These are phyloP conservation scores for Drosophila bunnanda DNA, from an alignment of 2,888 invertebrate species.

Conservation along the genomic window DNA sequence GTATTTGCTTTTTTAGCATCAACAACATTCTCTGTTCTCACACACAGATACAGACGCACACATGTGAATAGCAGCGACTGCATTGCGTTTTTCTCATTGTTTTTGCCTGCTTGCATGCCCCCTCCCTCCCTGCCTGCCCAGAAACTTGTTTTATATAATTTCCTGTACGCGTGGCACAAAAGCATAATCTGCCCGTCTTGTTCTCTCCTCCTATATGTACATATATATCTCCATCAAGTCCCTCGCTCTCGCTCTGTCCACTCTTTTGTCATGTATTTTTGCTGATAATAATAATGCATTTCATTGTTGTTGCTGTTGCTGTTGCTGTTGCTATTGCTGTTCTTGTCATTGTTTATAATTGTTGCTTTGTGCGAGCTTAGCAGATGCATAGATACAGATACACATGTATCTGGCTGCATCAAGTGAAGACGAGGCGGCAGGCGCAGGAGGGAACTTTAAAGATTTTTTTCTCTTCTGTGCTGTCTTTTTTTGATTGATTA, in stretches of 20 bases:
- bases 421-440: conserved; percentile 19
- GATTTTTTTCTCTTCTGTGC: conserved; percentile 11
- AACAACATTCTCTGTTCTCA: conserved; percentile 64
- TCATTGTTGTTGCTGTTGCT: conserved; percentile 48
- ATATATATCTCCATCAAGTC: conserved; percentile 22
- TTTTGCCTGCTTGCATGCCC: conserved; percentile 46
- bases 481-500: conserved; percentile 46
- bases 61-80: conserved; percentile 51
- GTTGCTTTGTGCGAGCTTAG: conserved; percentile 55
- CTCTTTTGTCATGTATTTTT: conserved; percentile 66
- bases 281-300: conserved; percentile 77
- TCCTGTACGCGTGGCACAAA: conserved; percentile 79
- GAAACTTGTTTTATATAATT: conserved; percentile 80
- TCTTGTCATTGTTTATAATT: conserved; percentile 71
- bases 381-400: conserved; percentile 49
- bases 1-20: conserved; percentile 70
- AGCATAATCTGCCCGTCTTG: conserved; percentile 57
- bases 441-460: conserved; percentile 10
- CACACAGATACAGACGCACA: conserved; percentile 7
- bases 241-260: conserved; percentile 7
- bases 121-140: conserved; percentile 19
- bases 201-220: conserved; percentile 2
- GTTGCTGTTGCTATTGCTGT: conserved; percentile 35
- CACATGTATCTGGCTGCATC: conserved; percentile 23
- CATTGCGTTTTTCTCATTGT: conserved; percentile 70